phyloP scores from a whole-genome alignment of 2,888 invertebrate species.

The Lomographa bimaculata region DNA sequence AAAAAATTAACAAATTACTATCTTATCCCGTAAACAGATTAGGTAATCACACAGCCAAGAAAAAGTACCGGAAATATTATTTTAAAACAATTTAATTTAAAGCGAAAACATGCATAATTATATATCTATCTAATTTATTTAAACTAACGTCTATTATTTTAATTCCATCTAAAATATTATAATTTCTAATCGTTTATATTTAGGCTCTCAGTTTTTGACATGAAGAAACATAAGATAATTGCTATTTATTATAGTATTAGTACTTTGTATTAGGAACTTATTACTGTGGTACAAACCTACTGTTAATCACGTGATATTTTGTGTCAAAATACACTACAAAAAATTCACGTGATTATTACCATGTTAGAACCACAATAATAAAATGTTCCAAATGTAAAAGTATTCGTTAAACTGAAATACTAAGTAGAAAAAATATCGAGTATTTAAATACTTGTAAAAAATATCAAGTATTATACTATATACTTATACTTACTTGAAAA shows the following conservation, averaged over 20 bases:
- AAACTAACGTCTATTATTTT: constrained; percentile 1
- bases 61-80: constrained; percentile 55
- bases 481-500: too few species aligned
- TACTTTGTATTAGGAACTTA: too few species aligned
- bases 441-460: constrained; percentile 24
- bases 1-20: constrained; percentile 27
- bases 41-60: constrained; percentile 56
- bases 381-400: constrained; percentile 25
- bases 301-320: too few species aligned
- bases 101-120: constrained; percentile 18
- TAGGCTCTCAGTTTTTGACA: constrained; percentile 15
- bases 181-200: too few species aligned
- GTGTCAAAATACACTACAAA: too few species aligned
- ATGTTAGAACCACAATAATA: too few species aligned
- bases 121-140: constrained; percentile 14
- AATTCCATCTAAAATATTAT: constrained; percentile 16
- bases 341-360: too few species aligned
- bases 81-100: constrained; percentile 28
- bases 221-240: too few species aligned
- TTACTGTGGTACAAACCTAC: too few species aligned
- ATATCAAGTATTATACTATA: constrained; percentile 35
- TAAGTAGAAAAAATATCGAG: constrained; percentile 16
- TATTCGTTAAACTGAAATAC: too few species aligned
- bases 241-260: too few species aligned
- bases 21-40: constrained; percentile 39